Evolutionary conservation across 2,113 vertebrate genomes (phyloP).

Genomic region (Donacobius atricapilla): DNA sequence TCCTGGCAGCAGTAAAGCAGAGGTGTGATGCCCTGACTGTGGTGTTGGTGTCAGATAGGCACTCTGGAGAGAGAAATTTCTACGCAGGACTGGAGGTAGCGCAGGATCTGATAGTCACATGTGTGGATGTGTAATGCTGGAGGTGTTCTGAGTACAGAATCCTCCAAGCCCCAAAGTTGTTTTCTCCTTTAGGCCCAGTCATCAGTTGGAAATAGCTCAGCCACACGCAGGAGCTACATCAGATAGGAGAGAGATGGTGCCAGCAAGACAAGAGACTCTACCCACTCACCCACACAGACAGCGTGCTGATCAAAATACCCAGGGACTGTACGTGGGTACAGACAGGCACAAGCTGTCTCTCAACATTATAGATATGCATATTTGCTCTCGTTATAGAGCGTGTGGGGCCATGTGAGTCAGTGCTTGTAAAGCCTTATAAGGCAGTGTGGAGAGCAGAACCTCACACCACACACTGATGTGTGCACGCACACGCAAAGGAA

Average conservation of each 20-base stretch:
- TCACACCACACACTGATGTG: not conserved
- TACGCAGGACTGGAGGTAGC: not conserved
- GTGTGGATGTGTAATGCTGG: not conserved
- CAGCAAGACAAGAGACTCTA: constrained; percentile 1
- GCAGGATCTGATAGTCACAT: not conserved
- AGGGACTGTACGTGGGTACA: not conserved
- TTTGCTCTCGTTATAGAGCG: not conserved
- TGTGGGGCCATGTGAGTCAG: constrained; percentile 7
- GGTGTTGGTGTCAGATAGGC: not conserved
- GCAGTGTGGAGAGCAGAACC: not conserved
- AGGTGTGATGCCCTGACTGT: not conserved
- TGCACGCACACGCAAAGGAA: not conserved
- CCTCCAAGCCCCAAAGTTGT: not conserved
- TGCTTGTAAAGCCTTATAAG: not conserved
- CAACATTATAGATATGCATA: not conserved
- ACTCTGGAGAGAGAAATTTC: not conserved
- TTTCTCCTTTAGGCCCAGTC: not conserved
- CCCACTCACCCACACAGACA: not conserved
- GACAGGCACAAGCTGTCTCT: constrained; percentile 43
- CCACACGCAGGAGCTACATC: not conserved
- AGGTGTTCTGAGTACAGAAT: not conserved
- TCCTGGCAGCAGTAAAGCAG: not conserved
- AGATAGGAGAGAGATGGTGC: not conserved
- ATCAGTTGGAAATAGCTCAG: not conserved
- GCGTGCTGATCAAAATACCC: not conserved